These are phyloP conservation scores for Toxonevra muliebris DNA, from an alignment of 2,888 invertebrate genomes.

Conservation along the genomic window DNA sequence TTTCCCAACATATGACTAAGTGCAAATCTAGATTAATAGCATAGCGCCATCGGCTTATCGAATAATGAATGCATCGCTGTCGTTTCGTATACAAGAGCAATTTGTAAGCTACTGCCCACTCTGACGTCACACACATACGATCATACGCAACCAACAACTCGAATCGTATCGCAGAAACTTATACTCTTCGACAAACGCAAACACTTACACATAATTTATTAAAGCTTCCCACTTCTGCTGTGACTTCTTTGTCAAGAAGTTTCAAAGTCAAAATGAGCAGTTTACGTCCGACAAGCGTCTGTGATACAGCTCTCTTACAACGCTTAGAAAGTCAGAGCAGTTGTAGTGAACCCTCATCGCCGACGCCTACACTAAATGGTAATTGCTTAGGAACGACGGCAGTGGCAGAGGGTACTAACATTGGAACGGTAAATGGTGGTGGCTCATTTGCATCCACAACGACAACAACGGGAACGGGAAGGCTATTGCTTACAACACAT, in stretches of 20 bases:
- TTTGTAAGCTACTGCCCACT: no score
- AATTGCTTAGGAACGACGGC: slow-evolving; percentile 10
- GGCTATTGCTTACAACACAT: slow-evolving; percentile 37
- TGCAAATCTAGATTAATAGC: no score
- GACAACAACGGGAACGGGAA: slow-evolving; percentile 28
- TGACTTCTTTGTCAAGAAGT: neutral
- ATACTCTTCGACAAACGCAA: neutral
- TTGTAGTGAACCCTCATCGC: slow-evolving; percentile 56
- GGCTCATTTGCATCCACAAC: slow-evolving; percentile 29
- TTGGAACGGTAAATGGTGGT: slow-evolving; percentile 25
- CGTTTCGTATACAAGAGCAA: no score
- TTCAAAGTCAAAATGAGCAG: slow-evolving; percentile 28
- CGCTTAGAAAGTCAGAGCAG: slow-evolving; percentile 58
- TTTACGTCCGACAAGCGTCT: slow-evolving; percentile 52
- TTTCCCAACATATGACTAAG: no score
- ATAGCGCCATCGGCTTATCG: no score
- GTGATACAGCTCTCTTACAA: slow-evolving; percentile 57
- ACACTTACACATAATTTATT: neutral
- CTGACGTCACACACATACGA: no score
- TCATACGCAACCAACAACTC: no score
- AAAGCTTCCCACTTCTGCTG: neutral
- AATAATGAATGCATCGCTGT: no score
- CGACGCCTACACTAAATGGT: slow-evolving; percentile 42
- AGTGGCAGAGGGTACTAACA: slow-evolving; percentile 8
- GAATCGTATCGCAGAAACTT: no score